Base-by-base conservation (phyloP, 2,888 invertebrate genomes). In the Polyommatus iphigenia region DNA sequence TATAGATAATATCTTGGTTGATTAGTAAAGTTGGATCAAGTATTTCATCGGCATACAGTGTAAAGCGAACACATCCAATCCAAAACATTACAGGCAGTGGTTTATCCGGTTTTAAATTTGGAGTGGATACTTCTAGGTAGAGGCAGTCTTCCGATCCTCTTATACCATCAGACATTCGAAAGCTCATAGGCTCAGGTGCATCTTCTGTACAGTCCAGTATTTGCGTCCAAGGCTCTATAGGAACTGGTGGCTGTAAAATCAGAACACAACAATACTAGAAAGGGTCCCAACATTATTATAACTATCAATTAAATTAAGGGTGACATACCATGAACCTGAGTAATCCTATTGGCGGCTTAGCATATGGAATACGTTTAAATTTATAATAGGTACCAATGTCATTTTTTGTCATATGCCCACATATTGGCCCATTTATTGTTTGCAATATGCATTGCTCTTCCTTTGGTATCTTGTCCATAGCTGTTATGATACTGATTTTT, bases 81-180 rank as follows among this genome's bases (percentile, higher is more conserved):
- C 92, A 95, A 80, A 95, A 92, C 92, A 95, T 92, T 2, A 95
- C 94, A 41, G 95, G 94, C 82, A 91, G 83, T 20, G 84, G 88
- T 81, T 92, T 86, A 0, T 86, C 83, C 6, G 90, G 87, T 59
- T 86, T 84, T 13, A 90, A 81, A 79, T 84, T 87, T 80, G 90
- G 90, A 54, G 90, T 88, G 46, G 86, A 86, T 18, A 94, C 83
- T 82, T 93, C 91, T 62, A 94, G 84, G 79, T 92, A 93, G 0
- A 94, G 87, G 81, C 94, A 94, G 82, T 94, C 94, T 86, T 94
- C 94, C 50, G 89, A 87, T 59, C 93, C 92, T 67, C 80, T 79
- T 46, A 86, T 76, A 77, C 82, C 76, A 29, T 81, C 71, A 10
- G 81, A 76, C 3, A 80, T 8, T 24, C 41, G 78, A 57, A 79